Base-by-base conservation (phyloP, 2,797 vertebrate species). In the Rhynchotus rufescens region DNA sequence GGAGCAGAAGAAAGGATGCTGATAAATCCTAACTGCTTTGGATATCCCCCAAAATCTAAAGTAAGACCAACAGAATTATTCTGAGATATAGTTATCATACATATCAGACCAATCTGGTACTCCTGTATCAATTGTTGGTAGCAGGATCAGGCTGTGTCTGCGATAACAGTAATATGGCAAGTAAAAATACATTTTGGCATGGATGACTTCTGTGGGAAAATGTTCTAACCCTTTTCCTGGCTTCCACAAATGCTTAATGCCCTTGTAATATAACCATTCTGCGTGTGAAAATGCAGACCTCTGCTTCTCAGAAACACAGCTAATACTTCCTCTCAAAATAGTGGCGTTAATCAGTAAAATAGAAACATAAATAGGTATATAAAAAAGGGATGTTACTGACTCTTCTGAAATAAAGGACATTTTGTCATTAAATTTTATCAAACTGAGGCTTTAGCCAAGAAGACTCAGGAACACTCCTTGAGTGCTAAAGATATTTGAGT, bases 111-210 rank as follows among this genome's bases (percentile, higher is more conserved):
- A 20, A 26, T 45, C 66, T 61, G 28, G 12, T 80, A 7, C 34
- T 49, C 28, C 52, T 49, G 0, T 67, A 30, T 28, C 45, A 62
- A 0, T 6, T 32, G 4, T 6, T 38, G 13, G 23, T 6, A 10
- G 47, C 5, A 65, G 49, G 11, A 19, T 80, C 44, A 66, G 75
- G 68, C 62, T 88, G 79, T 85, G 76, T 83, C 90, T 86, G 42
- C 49, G 54, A 8, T 28, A 56, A 66, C 4, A 6, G 1, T n/a
- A 25, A 14, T n/a, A 15, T 3, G 6, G 65, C 59, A 25, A 56
- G 11, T 17, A 23, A 74, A 72, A 84, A 21, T 30, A 19, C 4
- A 5, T 57, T 78, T 66, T 79, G 56, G 56, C 52, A 62, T 1
- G 30, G 21, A 7, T 42, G 17, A 40, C 26, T 86, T 30, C 4